Evolutionary conservation across 23 tunicate species (phyloP), one percentile per base, ranked within the genome.

Genomic region (Diplosoma virens): DNA sequence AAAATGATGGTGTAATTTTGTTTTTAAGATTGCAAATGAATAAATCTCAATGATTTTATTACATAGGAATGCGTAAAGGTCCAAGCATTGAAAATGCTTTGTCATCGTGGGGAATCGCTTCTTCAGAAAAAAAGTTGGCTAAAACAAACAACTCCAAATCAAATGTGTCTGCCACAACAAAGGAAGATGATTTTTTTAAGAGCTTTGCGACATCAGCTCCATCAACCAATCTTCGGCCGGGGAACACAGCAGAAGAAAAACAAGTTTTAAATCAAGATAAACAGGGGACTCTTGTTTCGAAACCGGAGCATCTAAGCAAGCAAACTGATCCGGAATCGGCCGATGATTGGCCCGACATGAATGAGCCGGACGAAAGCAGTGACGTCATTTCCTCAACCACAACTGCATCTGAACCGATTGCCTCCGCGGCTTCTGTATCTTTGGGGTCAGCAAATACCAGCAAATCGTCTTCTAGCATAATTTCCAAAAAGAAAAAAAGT

Each of bases 141-240:
- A 67, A 69, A 6, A 31, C 68, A 6, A 35, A 14, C 6, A 30
- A 41, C 23, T 37, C 21, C 32, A 58, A 35, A 34, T n/a, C 33
- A 47, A 24, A n/a, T n/a, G 25, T 3, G 7, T 34, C 50, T 17
- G 52, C 21, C 30, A 4, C 25, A 34, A 74, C 93, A 32, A 87
- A 77, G 68, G 95, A 87, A 56, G 95, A 87, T 24, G 95, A 81
- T 17, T 87, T 87, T 60, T 87, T 87, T 37, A 34, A 47, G 31
- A 34, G 67, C 1, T 81, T 82, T 31, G 67, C 67, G 3, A 23
- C 29, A 3, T 37, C 75, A 25, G 7, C 71, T n/a, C n/a, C n/a
- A n/a, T n/a, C n/a, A n/a, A n/a, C n/a, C n/a, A n/a, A n/a, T n/a
- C n/a, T n/a, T n/a, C n/a, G n/a, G 11, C 50, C 9, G 50, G 11